Evolutionary conservation across 2,113 vertebrate species (phyloP).

Genomic region (Eulemur rufifrons): DNA sequence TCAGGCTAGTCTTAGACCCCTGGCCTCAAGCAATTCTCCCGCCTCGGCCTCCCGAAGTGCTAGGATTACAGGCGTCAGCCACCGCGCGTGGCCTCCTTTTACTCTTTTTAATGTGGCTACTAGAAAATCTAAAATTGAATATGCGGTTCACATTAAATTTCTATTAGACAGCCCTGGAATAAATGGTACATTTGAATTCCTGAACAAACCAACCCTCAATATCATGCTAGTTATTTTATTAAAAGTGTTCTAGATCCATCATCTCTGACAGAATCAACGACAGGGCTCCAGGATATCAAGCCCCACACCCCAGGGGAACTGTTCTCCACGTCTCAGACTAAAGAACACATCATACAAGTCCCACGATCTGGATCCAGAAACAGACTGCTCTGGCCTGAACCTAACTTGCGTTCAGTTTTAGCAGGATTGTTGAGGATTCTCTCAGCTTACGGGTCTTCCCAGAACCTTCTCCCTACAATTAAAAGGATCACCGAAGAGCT

Average conservation of each 20-base stretch:
- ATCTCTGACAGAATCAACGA: neutral
- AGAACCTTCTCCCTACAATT: neutral
- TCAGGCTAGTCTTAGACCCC: too few species aligned
- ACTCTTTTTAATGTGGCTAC: neutral
- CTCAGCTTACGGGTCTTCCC: neutral
- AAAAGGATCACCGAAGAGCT: neutral
- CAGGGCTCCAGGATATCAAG: neutral
- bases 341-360: neutral
- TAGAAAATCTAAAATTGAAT: neutral
- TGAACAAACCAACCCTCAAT: neutral
- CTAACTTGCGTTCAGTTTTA: neutral
- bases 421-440: neutral
- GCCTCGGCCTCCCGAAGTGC: too few species aligned
- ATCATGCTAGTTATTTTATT: neutral
- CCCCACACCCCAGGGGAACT: neutral
- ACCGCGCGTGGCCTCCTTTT: neutral
- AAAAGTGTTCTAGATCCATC: neutral
- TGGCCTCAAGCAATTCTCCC: too few species aligned
- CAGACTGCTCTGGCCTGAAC: neutral
- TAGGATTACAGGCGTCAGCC: too few species aligned
- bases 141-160: neutral
- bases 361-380: neutral
- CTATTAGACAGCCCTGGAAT: neutral
- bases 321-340: neutral
- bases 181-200: neutral